These are phyloP conservation scores for Benthosema pterotum DNA, from an alignment of 2,797 vertebrate species.

Conservation along the genomic window DNA sequence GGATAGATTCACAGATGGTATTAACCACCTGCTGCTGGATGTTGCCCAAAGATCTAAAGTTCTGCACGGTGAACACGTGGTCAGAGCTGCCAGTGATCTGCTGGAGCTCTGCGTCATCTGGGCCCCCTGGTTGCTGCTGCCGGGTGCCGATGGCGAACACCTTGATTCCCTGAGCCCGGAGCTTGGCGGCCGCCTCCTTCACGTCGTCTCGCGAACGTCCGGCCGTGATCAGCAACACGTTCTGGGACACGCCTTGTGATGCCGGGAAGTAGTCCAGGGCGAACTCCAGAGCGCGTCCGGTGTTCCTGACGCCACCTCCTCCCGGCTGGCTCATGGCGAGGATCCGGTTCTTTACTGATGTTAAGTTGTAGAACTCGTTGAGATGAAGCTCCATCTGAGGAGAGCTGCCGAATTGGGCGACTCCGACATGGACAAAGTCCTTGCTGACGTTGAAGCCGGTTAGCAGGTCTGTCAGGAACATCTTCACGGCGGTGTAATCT, in stretches of 20 bases:
- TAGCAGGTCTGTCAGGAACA: constrained; percentile 74
- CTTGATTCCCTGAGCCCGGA: constrained; percentile 66
- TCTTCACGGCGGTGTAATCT: constrained; percentile 79
- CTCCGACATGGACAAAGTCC: constrained; percentile 72
- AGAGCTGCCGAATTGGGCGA: constrained; percentile 80
- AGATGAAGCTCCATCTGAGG: constrained; percentile 80
- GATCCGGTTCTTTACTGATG: constrained; percentile 61
- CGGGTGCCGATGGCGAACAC: constrained; percentile 82
- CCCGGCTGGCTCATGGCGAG: constrained; percentile 51
- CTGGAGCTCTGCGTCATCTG: constrained; percentile 72
- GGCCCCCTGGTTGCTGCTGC: too few species aligned
- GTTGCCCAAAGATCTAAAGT: constrained; percentile 63
- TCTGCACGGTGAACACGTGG: constrained; percentile 68
- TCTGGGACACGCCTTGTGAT: constrained; percentile 76
- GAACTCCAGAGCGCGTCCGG: constrained; percentile 73
- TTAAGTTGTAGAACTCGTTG: constrained; percentile 49
- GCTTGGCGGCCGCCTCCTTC: constrained; percentile 51
- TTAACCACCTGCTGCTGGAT: constrained; percentile 70
- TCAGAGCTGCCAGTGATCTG: constrained; percentile 69
- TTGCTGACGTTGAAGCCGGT: constrained; percentile 68
- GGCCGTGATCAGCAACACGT: constrained; percentile 85
- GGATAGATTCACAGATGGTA: constrained; percentile 54
- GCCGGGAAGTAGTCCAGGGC: constrained; percentile 74
- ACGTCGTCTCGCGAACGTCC: constrained; percentile 76
- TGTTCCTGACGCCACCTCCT: constrained; percentile 56